Conservation (phyloP, 1,140 invertebrate genomes). For the Macrobrachium rosenbergii region DNA sequence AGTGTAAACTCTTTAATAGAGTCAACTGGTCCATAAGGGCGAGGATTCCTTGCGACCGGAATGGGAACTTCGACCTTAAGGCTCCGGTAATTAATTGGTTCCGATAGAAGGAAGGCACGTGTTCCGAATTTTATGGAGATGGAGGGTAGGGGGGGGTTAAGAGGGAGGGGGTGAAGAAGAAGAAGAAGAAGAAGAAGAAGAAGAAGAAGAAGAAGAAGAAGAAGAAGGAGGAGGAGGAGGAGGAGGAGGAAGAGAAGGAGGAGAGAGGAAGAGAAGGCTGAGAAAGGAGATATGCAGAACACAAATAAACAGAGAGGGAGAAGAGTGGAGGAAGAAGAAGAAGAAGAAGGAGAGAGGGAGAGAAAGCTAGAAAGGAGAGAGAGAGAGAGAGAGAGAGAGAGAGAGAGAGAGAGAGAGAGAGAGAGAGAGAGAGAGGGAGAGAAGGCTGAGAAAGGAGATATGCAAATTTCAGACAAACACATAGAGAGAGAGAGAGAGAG, state of each 20-base stretch:
- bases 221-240: no score
- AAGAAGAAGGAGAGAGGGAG: no score
- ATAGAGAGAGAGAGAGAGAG: background rate
- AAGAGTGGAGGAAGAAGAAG: background rate
- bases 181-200: background rate
- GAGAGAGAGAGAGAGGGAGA: no score
- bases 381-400: no score
- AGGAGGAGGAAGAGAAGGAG: no score
- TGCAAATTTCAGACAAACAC: no score
- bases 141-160: background rate
- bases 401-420: no score
- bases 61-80: constrained; percentile 30
- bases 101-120: constrained; percentile 55
- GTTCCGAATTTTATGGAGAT: constrained; percentile 37
- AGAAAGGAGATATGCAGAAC: background rate
- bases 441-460: background rate
- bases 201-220: background rate
- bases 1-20: constrained; percentile 41
- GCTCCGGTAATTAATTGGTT: constrained; percentile 56
- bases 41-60: background rate
- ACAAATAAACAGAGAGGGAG: background rate
- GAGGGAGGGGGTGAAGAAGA: background rate
- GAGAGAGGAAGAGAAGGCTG: no score
- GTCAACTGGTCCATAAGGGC: constrained; percentile 19
- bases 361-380: no score